phyloP scores from a whole-genome alignment of 2,113 vertebrate genomes.

The Halcyon malimbica region DNA sequence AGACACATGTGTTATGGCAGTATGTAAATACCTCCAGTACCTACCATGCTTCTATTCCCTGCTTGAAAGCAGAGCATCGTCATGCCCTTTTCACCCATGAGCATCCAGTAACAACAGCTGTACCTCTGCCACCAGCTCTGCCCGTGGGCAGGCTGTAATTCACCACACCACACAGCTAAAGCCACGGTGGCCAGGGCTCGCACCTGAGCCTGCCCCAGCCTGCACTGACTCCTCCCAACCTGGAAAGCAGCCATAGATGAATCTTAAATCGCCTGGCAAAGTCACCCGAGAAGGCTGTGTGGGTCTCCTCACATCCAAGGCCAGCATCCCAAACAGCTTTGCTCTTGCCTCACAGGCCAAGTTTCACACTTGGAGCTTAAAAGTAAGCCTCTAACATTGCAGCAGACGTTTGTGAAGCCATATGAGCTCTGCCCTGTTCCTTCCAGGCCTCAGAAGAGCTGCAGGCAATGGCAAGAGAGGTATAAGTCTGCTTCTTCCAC shows the following conservation, averaged over 20 bases:
- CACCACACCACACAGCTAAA: neutral
- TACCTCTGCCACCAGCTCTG: neutral
- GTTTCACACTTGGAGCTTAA: slow-evolving; percentile 28
- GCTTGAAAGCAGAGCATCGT: neutral
- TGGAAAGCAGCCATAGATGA: neutral
- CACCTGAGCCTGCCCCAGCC: neutral
- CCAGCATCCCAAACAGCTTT: slow-evolving; percentile 9
- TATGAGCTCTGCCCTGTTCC: neutral
- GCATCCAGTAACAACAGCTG: neutral
- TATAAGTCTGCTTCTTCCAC: neutral
- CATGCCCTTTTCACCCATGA: neutral
- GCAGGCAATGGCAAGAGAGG: neutral
- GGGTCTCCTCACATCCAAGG: neutral
- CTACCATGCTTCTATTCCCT: neutral
- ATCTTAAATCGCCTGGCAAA: neutral
- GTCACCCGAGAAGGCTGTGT: neutral
- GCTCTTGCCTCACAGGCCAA: slow-evolving; percentile 29
- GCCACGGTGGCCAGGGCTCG: neutral
- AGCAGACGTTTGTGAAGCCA: neutral
- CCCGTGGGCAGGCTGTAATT: neutral
- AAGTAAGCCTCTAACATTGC: neutral
- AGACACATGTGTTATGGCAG: neutral
- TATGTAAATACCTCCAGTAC: neutral
- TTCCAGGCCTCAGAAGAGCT: neutral
- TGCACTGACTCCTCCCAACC: neutral